These are phyloP conservation scores for Barypeithes pellucidus DNA, from an alignment of 2,888 invertebrate species.

Conservation along the genomic window DNA sequence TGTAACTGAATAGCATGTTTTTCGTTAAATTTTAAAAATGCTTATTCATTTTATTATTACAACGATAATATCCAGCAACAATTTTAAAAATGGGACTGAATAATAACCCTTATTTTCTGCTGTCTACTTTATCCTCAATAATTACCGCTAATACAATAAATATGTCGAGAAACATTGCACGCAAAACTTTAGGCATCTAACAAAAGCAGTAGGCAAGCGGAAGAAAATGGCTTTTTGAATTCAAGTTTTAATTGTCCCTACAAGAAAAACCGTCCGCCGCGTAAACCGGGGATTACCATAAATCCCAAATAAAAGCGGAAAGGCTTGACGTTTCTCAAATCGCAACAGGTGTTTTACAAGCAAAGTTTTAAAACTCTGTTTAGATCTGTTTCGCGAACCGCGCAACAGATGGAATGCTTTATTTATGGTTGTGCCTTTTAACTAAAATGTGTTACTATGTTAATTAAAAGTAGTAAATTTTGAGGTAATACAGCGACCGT, in stretches of 20 bases:
- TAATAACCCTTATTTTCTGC: neutral
- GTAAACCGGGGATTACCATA: conserved; percentile 50
- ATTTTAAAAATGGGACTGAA: no score
- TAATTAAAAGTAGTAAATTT: neutral
- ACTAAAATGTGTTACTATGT: conserved; percentile 32
- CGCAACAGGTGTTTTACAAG: conserved; percentile 54
- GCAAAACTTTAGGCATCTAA: conserved; percentile 1
- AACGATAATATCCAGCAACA: no score
- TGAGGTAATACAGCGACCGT: neutral
- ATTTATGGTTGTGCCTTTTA: conserved; percentile 46
- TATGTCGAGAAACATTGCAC: conserved; percentile 3
- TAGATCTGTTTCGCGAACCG: conserved; percentile 46
- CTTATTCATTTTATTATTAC: no score
- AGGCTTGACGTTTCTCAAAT: conserved; percentile 50
- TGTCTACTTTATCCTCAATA: neutral
- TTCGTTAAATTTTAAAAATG: no score
- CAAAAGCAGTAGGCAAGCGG: conserved; percentile 13
- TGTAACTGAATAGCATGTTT: no score
- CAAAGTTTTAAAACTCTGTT: conserved; percentile 51
- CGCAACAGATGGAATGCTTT: conserved; percentile 50
- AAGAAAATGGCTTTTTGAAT: conserved; percentile 34
- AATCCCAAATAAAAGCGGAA: conserved; percentile 50
- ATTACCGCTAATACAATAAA: conserved; percentile 9
- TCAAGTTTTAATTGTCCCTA: conserved; percentile 51
- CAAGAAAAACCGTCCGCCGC: conserved; percentile 41